Conservation (phyloP, 2,797 vertebrate species). For the Oophaga sylvatica region DNA sequence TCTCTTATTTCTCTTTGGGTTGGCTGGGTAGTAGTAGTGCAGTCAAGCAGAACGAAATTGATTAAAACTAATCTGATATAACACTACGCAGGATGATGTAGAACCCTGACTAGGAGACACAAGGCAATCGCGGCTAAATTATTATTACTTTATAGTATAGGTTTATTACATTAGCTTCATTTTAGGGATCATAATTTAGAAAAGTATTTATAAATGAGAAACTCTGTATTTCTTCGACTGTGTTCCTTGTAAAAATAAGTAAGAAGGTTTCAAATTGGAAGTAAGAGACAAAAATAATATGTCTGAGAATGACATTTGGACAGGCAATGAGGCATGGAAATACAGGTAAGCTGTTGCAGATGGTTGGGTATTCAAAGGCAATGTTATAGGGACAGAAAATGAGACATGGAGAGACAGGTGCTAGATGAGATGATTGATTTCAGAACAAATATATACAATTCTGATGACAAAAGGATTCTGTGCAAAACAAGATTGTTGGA, state of each 20-base stretch:
- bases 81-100: not conserved
- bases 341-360: slow-evolving; percentile 62
- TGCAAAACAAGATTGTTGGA: slow-evolving; percentile 11
- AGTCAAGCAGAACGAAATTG: slow-evolving; percentile 14
- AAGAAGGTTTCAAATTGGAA: slow-evolving; percentile 53
- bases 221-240: slow-evolving; percentile 20
- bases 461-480: slow-evolving; percentile 37
- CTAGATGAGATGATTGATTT: slow-evolving; percentile 60
- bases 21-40: not conserved
- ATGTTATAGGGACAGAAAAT: slow-evolving; percentile 59
- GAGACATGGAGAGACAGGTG: slow-evolving; percentile 59
- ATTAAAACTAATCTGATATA: slow-evolving; percentile 16
- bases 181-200: slow-evolving; percentile 3
- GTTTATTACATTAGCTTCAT: slow-evolving; percentile 9
- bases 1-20: slow-evolving; percentile 13
- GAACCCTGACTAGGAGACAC: not conserved
- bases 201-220: slow-evolving; percentile 14
- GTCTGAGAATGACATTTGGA: slow-evolving; percentile 62
- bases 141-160: not conserved
- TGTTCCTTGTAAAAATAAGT: slow-evolving; percentile 40
- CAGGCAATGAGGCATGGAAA: slow-evolving; percentile 61
- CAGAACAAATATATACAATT: slow-evolving; percentile 51
- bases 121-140: not conserved
- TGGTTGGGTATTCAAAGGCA: slow-evolving; percentile 61
- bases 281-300: slow-evolving; percentile 61